phyloP scores from a whole-genome alignment of 2,113 vertebrate species.

The Porphyrio hochstetteri region DNA sequence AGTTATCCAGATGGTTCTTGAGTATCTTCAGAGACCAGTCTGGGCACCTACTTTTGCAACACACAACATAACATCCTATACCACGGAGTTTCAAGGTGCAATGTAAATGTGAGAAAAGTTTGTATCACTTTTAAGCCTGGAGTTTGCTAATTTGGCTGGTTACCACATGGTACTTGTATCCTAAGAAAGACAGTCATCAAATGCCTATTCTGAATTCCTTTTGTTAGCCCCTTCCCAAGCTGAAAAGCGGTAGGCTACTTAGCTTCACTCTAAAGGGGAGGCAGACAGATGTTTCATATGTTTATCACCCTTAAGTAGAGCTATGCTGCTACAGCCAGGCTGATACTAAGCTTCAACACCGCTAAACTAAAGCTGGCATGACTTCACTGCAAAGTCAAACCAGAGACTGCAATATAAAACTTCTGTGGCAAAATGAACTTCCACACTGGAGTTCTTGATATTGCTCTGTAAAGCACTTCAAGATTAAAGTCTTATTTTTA shows the following conservation, averaged over 20 bases:
- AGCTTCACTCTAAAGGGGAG: not conserved
- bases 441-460: not conserved
- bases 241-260: not conserved
- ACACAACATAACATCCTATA: not conserved
- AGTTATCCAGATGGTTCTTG: no score
- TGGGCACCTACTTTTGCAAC: no score
- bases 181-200: not conserved
- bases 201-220: not conserved
- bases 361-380: not conserved
- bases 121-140: not conserved
- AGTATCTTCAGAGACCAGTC: no score
- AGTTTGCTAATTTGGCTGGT: not conserved
- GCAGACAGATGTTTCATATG: not conserved
- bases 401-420: not conserved
- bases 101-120: not conserved
- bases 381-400: not conserved
- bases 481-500: not conserved
- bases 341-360: not conserved
- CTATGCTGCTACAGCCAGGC: not conserved
- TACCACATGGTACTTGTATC: not conserved
- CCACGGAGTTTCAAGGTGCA: not conserved
- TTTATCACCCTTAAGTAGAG: not conserved
- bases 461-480: not conserved
- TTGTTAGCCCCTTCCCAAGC: not conserved
- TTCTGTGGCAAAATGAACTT: not conserved